Evolutionary conservation across 2,113 vertebrate species (phyloP), one percentile per base, ranked within the genome.

Genomic region (Taurulus bubalis): DNA sequence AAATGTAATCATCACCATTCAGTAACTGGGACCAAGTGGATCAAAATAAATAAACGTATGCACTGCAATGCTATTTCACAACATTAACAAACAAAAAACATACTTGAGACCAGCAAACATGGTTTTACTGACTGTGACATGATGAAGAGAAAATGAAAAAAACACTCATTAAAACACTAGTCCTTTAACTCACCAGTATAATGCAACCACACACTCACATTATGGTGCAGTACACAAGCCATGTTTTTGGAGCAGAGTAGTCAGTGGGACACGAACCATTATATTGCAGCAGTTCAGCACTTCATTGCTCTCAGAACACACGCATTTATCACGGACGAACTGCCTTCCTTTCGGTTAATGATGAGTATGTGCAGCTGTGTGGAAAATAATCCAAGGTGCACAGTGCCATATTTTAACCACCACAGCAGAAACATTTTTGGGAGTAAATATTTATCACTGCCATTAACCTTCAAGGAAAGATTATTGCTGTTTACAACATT

Each of bases 281-380:
- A 66, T 75, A 82, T 30, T 62, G 22, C 49, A 71, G 59, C 69
- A 87, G 70, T 67, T 77, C 84, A 76, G 59, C 40, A 79, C 67
- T 80, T 87, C 59, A 67, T 55, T 62, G 47, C 73, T 84, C 69
- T 81, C 74, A 83, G 45, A 70, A 79, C 15, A 34, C 68, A 75
- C 75, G 28, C 68, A 85, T 85, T 71, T 51, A 81, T 89, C 79
- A 75, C 47, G 53, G 77, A 63, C 53, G 62, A 85, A 73, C 71
- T 60, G 20, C 77, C 75, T 80, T 73, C 26, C 28, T 45, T 51
- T 51, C 1, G 8, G 69, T 78, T 86, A 84, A 89, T 87, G 87
- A 89, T 85, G 69, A 53, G 63, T 82, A 64, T 79, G 72, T 82
- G 87, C 83, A 87, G 82, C 84, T 82, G 75, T 69, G 76, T 85